Evolutionary conservation across 2,113 vertebrate genomes (phyloP).

Genomic region (Uropsilus gracilis): DNA sequence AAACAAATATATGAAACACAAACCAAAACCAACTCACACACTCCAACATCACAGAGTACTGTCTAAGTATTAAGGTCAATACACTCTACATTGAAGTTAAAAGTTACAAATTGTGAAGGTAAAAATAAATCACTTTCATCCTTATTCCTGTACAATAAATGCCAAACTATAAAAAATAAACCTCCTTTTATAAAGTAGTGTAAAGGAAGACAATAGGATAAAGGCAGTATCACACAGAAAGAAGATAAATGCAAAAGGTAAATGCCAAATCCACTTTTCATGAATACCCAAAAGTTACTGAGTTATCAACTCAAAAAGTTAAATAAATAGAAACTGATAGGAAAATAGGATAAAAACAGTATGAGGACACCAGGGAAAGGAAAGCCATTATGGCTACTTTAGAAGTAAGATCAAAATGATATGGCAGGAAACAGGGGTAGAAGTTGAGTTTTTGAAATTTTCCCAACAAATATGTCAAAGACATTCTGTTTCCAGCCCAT

Average conservation of each 20-base stretch:
- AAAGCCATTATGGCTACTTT: not conserved
- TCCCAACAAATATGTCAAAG: not conserved
- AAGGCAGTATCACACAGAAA: not conserved
- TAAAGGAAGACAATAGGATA: slow-evolving; percentile 1
- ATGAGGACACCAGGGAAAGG: slow-evolving; percentile 5
- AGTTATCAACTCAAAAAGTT: not conserved
- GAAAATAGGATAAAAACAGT: not conserved
- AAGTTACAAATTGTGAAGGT: not conserved
- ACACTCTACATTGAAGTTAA: not conserved
- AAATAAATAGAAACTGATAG: not conserved
- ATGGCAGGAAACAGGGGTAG: not conserved
- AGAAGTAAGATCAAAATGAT: not conserved
- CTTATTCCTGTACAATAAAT: not conserved
- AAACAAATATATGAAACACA: not conserved
- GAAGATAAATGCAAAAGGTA: not conserved
- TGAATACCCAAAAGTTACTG: not conserved
- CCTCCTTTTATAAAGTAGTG: not conserved
- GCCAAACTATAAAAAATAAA: not conserved
- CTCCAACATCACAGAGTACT: not conserved
- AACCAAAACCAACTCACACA: not conserved
- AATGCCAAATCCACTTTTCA: slow-evolving; percentile 36
- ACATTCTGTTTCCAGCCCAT: not conserved
- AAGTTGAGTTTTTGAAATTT: not conserved
- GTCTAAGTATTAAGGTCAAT: not conserved
- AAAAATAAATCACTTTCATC: not conserved